Evolutionary conservation across 1,140 invertebrate genomes (phyloP).

Genomic region (Marisa cornuarietis): DNA sequence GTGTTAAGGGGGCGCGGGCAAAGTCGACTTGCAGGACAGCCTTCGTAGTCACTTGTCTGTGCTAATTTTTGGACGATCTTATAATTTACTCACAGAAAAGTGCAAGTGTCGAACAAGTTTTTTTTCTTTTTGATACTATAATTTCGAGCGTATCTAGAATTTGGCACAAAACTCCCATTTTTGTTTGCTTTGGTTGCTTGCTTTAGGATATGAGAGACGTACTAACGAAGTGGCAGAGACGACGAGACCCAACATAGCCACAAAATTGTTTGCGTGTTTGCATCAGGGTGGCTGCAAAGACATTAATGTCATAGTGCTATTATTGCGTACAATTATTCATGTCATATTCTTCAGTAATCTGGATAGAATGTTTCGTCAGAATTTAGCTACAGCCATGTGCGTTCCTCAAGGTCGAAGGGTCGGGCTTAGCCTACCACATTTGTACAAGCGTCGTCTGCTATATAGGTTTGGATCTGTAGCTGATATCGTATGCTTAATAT

Average conservation of each 20-base stretch:
- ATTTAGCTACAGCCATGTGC: constrained; percentile 12
- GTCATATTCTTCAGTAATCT: neutral
- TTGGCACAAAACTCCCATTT: too few relatives aligned
- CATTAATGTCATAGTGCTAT: neutral
- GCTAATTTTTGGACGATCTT: neutral
- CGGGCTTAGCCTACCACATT: neutral
- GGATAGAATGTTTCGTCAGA: constrained; percentile 11
- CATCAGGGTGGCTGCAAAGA: neutral
- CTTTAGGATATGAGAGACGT: too few relatives aligned
- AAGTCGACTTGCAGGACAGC: neutral
- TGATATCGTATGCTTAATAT: neutral
- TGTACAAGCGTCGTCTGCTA: constrained; percentile 23
- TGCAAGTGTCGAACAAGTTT: neutral
- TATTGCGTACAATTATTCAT: neutral
- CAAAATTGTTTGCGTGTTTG: neutral
- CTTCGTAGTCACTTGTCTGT: neutral
- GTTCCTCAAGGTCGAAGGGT: constrained; percentile 22
- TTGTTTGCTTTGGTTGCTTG: too few relatives aligned
- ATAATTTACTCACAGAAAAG: neutral
- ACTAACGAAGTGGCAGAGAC: too few relatives aligned
- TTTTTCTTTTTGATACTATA: too few relatives aligned
- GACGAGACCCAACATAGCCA: neutral
- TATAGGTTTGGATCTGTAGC: neutral
- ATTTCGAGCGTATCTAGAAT: too few relatives aligned
- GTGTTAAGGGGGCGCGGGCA: neutral